phyloP scores from a whole-genome alignment of 2,113 vertebrate genomes.

The Ophiodon elongatus region DNA sequence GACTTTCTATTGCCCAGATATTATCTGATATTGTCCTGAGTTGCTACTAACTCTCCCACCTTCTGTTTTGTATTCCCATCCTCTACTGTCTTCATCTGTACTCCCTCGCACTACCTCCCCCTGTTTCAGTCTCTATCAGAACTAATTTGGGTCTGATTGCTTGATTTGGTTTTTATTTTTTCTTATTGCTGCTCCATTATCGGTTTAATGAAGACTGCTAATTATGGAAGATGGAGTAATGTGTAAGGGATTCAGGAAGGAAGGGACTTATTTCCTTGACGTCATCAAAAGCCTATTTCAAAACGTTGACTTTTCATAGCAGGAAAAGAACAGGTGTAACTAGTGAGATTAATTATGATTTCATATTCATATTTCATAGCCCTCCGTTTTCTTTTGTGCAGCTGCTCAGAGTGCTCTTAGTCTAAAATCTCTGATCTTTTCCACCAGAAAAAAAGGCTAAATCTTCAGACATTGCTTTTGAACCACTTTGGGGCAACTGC shows the following conservation, averaged over 20 bases:
- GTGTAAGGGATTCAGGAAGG: not conserved
- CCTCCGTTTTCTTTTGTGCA: not conserved
- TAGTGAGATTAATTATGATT: not conserved
- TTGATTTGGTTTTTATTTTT: constrained; percentile 19
- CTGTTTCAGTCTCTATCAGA: constrained; percentile 8
- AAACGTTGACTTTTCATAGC: constrained; percentile 15
- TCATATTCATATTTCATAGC: not conserved
- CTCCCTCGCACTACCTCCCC: not conserved
- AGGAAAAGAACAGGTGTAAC: constrained; percentile 7
- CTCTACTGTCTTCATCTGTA: constrained; percentile 9
- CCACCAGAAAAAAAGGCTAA: too few species aligned
- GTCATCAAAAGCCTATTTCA: constrained; percentile 20
- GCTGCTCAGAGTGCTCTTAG: too few species aligned
- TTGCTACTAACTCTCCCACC: constrained; percentile 4
- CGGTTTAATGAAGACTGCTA: constrained; percentile 26
- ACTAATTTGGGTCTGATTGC: constrained; percentile 37
- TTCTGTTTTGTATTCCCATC: constrained; percentile 23
- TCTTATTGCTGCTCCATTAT: not conserved
- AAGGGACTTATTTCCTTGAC: constrained; percentile 4
- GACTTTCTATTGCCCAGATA: constrained; percentile 31
- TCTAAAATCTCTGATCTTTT: too few species aligned
- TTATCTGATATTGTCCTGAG: constrained; percentile 31
- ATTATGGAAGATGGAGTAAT: constrained; percentile 36
- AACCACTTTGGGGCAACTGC: not conserved
- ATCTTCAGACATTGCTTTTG: not conserved